A percentile compares a stretch with the other conserved stretches of the same genome.
phyloP scores from a whole-genome alignment of 2,113 vertebrate species.

The Gopherus flavomarginatus region DNA sequence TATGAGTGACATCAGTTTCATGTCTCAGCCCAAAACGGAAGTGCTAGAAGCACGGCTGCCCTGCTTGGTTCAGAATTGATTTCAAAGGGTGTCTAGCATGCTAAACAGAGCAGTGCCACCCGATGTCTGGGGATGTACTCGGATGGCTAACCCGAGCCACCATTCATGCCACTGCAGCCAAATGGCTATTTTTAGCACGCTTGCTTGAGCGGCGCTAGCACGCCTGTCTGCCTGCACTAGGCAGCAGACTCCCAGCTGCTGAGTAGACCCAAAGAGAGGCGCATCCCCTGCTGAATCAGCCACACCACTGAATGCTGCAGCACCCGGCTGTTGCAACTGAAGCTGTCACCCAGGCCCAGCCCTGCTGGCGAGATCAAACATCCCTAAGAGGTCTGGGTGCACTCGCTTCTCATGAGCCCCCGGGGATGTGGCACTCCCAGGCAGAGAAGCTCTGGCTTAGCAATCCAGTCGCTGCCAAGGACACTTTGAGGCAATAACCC shows the following conservation, averaged over 20 bases:
- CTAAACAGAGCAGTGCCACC: neutral
- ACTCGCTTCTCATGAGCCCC: neutral
- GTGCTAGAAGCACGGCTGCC: neutral
- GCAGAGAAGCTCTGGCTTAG: neutral
- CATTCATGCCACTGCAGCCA: neutral
- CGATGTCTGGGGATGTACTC: too few species aligned
- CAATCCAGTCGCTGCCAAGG: neutral
- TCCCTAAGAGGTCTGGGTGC: accelerated
- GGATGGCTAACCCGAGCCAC: too few species aligned
- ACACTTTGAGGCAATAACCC: neutral
- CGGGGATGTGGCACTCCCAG: accelerated
- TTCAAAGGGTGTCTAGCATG: too few species aligned
- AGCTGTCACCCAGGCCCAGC: neutral
- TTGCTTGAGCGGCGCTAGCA: too few species aligned
- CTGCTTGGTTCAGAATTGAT: neutral
- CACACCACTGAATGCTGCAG: neutral
- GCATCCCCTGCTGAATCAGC: neutral
- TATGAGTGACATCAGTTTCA: neutral
- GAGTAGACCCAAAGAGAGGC: neutral
- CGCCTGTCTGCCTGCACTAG: neutral
- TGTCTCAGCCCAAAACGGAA: neutral
- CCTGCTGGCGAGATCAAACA: neutral
- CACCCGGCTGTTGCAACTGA: accelerated
- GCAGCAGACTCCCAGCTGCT: neutral
- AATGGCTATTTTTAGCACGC: too few species aligned